Base-by-base conservation (phyloP, 2,797 vertebrate species). In the Eulemur albifrons region DNA sequence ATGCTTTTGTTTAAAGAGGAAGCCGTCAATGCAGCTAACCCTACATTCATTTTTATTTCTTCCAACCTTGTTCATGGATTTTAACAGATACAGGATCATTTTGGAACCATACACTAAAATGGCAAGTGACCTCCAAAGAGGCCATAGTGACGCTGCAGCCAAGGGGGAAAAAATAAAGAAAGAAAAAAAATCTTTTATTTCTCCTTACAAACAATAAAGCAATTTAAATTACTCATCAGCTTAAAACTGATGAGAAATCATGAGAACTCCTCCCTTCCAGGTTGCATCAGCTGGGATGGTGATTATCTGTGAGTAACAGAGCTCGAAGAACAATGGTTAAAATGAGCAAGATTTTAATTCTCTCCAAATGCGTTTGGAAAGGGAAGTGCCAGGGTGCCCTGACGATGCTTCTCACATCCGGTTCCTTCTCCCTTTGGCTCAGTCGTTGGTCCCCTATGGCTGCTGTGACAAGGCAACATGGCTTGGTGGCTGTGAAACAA, bases 331-430 rank as follows among this genome's bases (percentile, higher is more conserved):
- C 70, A 40, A 6, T 32, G 20, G 35, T 25, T 43, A 12, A 4
- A 27, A 6, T n/a, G 18, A 30, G 52, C 23, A 30, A 35, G 50
- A 18, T 12, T 61, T 30, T n/a, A 32, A 54, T n/a, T 4, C 8
- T 7, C 23, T 32, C 57, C 10, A 25, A 13, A 0, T 0, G 17
- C 27, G 4, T 38, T 15, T 13, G 27, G 45, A 48, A 48, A 57
- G 0, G 0, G 48, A 15, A 0, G 1, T 54, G 63, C 57, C 35
- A 6, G 10, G 63, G 17, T 4, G 1, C 6, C 4, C 2, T 1
- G 57, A 0, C 0, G 2, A 3, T 21, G 32, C 3, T 1, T 1
- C 25, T 0, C 0, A 40, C 25, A 2, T 59, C 30, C 25, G 21
- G 2, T 0, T 4, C 52, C 61, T 57, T 32, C 32, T 32, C 38